Conservation (phyloP, 2,888 invertebrate genomes). For the Rhamphomyia laevipes region DNA sequence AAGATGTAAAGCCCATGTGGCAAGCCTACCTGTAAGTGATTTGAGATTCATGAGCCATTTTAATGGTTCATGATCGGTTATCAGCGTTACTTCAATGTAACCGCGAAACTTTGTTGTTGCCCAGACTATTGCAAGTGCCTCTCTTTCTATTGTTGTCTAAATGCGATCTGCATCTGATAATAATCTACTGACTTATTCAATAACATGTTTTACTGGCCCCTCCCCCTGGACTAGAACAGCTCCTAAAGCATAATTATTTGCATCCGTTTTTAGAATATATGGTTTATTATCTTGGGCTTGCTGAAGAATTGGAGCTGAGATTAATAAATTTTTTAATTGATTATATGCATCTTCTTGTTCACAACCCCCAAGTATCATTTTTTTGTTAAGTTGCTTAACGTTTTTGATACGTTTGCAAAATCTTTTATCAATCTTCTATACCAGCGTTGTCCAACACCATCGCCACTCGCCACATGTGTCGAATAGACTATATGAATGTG, state of each 20-base stretch:
- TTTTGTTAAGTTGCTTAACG: conserved; percentile 19
- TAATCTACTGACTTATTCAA: conserved; percentile 22
- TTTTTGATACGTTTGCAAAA: conserved; percentile 20
- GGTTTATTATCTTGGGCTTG: conserved; percentile 19
- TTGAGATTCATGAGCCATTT: conserved; percentile 6
- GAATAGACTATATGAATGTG: too few species aligned
- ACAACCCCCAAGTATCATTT: conserved; percentile 13
- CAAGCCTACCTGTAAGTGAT: conserved; percentile 1
- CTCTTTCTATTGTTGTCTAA: conserved; percentile 33
- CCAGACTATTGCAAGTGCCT: conserved; percentile 23
- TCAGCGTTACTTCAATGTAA: conserved; percentile 3
- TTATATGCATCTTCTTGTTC: conserved; percentile 16
- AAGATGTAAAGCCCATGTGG: conserved; percentile 3
- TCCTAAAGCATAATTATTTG: conserved; percentile 20
- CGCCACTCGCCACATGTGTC: too few species aligned
- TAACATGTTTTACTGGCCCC: conserved; percentile 16
- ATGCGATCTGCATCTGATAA: conserved; percentile 25
- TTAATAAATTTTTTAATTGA: conserved; percentile 12
- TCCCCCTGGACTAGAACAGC: too few species aligned
- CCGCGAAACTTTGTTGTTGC: conserved; percentile 14
- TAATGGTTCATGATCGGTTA: conserved; percentile 8
- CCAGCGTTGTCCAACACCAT: too few species aligned
- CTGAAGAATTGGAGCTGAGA: conserved; percentile 13
- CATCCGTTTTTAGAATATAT: conserved; percentile 21
- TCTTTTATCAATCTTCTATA: conserved; percentile 21